Percentiles rank a stretch among this genome's conserved stretches.
Evolutionary conservation across 1,140 invertebrate species (phyloP).

Genomic region (Tribolium madens): DNA sequence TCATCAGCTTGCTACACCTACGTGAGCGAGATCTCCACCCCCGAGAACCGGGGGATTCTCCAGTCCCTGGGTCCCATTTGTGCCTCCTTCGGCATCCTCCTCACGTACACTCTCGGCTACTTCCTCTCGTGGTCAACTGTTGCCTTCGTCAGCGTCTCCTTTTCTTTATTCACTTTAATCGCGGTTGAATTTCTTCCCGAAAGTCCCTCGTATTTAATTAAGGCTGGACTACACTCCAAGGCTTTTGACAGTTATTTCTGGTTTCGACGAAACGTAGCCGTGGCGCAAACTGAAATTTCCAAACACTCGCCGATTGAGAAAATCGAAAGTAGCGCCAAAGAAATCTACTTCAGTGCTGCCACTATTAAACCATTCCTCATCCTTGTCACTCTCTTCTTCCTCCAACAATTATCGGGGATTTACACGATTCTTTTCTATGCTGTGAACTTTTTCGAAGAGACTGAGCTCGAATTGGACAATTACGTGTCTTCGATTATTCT

Average conservation of each 20-base stretch:
- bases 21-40: conserved; percentile 72
- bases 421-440: conserved; percentile 84
- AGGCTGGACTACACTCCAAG: conserved; percentile 70
- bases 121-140: conserved; percentile 74
- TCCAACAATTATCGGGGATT: conserved; percentile 80
- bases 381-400: conserved; percentile 74
- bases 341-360: conserved; percentile 64
- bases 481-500: conserved; percentile 81
- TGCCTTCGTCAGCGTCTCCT: conserved; percentile 72
- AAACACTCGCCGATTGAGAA: conserved; percentile 62
- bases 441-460: conserved; percentile 76
- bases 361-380: conserved; percentile 76
- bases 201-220: conserved; percentile 74
- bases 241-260: conserved; percentile 70
- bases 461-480: conserved; percentile 75
- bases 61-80: conserved; percentile 74
- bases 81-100: conserved; percentile 75
- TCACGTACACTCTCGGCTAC: conserved; percentile 74
- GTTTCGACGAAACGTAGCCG: conserved; percentile 70
- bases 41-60: conserved; percentile 69
- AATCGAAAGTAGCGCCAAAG: conserved; percentile 61
- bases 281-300: conserved; percentile 71
- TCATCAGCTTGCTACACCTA: conserved; percentile 73
- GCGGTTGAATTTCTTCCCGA: conserved; percentile 78
- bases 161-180: conserved; percentile 71